Evolutionary conservation across 2,797 vertebrate species (phyloP), one percentile per base, ranked within the genome.

Genomic region (Anniella stebbinsi): DNA sequence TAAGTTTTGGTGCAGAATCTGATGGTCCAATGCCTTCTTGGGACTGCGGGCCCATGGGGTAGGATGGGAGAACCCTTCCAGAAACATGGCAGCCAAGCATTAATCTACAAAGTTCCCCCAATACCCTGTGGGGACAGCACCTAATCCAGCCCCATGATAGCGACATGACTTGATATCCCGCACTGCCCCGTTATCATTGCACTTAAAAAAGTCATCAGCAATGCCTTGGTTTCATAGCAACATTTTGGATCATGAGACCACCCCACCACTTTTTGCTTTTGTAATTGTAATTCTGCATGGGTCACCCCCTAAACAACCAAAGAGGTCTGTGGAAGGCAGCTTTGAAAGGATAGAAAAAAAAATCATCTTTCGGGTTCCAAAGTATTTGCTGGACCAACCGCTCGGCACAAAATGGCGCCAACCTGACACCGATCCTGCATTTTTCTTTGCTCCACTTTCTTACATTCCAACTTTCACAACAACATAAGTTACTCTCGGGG

Each of bases 401-500:
- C 4, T 51, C 73, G 15, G 15, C 18, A 70, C 45, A 70, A 60
- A 21, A n/a, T 30, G 38, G 33, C 13, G 23, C 17, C 73, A 1
- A 18, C 1, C 0, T 0, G 1, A 73, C 25, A 76, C 36, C 17
- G 38, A 91, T 36, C 0, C 4, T 13, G 1, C 33, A 10, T 33
- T 86, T 72, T n/a, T n/a, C 80, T 76, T 80, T 66, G n/a, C 38
- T 76, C 8, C 69, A 48, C 76, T 36, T 6, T 13, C 23, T 78
- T 18, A 75, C 80, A 87, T 6, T 57, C 28, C 8, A 82, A 23
- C 87, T 91, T 84, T 25, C 89, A 91, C 89, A 98, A 98, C 96
- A 95, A 97, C 97, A 96, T 97, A 97, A 97, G 96, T 93, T 96
- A 93, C 89, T 98, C 90, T 97, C 97, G 96, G 91, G 97, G 96